Evolutionary conservation across 2,888 invertebrate species (phyloP).

Genomic region (Hymenopus coronatus): DNA sequence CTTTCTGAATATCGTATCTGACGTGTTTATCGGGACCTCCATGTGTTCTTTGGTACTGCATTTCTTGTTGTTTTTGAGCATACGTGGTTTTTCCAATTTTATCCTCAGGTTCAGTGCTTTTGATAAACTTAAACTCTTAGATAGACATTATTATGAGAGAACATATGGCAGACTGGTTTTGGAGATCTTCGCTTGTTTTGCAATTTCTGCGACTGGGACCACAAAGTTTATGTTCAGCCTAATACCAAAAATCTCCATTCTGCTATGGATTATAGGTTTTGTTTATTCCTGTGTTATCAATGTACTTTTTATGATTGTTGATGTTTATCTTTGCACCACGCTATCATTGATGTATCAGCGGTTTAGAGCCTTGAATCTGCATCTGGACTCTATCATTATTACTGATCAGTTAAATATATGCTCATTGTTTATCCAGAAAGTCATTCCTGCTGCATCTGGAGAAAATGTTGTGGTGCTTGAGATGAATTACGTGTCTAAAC

Average conservation of each 20-base stretch:
- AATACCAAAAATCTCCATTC: no score
- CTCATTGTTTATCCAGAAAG: no score
- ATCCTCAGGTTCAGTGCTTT: not conserved
- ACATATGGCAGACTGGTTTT: not conserved
- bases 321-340: not conserved
- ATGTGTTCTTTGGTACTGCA: not conserved
- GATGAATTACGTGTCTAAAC: not conserved
- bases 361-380: not conserved
- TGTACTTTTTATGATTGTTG: not conserved
- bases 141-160: not conserved
- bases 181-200: not conserved
- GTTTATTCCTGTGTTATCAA: no score
- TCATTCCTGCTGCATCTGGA: not conserved
- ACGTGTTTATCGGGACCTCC: not conserved
- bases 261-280: no score
- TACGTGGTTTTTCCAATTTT: not conserved
- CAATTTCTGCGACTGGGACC: not conserved
- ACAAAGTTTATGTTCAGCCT: not conserved
- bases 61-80: not conserved
- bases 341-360: not conserved
- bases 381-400: not conserved
- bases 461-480: not conserved
- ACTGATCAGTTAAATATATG: no score
- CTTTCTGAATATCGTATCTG: no score
- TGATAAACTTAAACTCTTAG: not conserved